phyloP scores from a whole-genome alignment of 2,797 vertebrate genomes.

The Eulemur mongoz region DNA sequence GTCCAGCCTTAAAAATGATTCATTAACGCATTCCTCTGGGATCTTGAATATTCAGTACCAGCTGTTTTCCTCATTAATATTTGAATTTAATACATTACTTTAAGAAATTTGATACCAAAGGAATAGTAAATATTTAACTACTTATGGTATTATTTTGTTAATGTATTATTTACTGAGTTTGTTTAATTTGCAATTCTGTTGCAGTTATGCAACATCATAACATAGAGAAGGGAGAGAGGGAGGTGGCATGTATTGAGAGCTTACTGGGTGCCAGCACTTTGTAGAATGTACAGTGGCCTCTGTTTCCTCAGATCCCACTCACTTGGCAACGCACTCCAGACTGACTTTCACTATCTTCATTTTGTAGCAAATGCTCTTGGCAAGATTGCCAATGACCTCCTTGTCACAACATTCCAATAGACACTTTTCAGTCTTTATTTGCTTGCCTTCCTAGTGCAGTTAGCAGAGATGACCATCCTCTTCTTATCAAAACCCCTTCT shows the following conservation, averaged over 20 bases:
- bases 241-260: neutral
- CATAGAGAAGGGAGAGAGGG: neutral
- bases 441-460: neutral
- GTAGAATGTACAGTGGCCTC: neutral
- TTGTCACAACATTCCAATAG: neutral
- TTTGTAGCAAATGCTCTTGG: neutral
- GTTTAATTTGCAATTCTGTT: conserved; percentile 25
- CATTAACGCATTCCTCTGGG: conserved; percentile 67
- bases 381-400: neutral
- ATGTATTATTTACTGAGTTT: conserved; percentile 10
- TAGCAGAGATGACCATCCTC: neutral
- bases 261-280: neutral
- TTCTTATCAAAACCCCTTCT: neutral
- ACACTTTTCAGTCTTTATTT: neutral
- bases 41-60: conserved; percentile 76
- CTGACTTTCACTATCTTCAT: neutral
- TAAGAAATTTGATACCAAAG: conserved; percentile 53
- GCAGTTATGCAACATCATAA: neutral
- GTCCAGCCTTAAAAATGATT: conserved; percentile 66
- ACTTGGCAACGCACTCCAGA: neutral
- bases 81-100: conserved; percentile 63
- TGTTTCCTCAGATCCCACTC: neutral
- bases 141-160: conserved; percentile 44
- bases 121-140: conserved; percentile 74
- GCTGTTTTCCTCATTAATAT: conserved; percentile 70